phyloP scores from a whole-genome alignment of 2,888 invertebrate genomes.

The Diploptera punctata region DNA sequence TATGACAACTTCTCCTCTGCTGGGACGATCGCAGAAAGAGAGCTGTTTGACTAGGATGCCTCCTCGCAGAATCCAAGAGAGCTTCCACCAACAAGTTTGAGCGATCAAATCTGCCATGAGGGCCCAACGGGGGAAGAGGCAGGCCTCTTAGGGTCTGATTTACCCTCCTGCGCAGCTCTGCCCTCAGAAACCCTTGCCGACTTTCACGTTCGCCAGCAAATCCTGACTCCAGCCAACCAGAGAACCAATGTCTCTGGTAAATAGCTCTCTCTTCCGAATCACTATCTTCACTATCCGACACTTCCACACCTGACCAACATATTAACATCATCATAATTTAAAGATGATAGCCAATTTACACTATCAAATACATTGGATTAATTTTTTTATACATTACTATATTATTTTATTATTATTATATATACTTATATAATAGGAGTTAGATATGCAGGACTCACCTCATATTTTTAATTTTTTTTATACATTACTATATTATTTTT shows the following conservation, averaged over 20 bases:
- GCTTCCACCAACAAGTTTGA: slow-evolving; percentile 47
- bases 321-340: not conserved
- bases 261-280: slow-evolving; percentile 49
- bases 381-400: no score
- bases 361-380: no score
- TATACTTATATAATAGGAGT: no score
- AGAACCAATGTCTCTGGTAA: slow-evolving; percentile 56
- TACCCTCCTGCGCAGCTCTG: slow-evolving; percentile 58
- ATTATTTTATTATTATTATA: no score
- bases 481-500: no score
- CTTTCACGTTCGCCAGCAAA: slow-evolving; percentile 49
- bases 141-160: slow-evolving; percentile 54
- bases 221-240: slow-evolving; percentile 48
- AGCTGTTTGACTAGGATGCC: slow-evolving; percentile 48
- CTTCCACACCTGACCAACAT: slow-evolving; percentile 53
- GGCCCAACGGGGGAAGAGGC: slow-evolving; percentile 47
- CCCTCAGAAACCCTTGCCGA: slow-evolving; percentile 52
- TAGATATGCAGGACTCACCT: no score
- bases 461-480: no score
- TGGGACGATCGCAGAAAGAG: slow-evolving; percentile 42
- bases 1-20: slow-evolving; percentile 8
- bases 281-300: slow-evolving; percentile 57
- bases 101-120: slow-evolving; percentile 46
- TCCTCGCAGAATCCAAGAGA: slow-evolving; percentile 51
- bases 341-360: not conserved